A percentile compares a stretch with the other conserved stretches of the same genome.
These are phyloP conservation scores for Spialia ferax DNA, from an alignment of 2,888 invertebrate genomes.

Conservation along the genomic window DNA sequence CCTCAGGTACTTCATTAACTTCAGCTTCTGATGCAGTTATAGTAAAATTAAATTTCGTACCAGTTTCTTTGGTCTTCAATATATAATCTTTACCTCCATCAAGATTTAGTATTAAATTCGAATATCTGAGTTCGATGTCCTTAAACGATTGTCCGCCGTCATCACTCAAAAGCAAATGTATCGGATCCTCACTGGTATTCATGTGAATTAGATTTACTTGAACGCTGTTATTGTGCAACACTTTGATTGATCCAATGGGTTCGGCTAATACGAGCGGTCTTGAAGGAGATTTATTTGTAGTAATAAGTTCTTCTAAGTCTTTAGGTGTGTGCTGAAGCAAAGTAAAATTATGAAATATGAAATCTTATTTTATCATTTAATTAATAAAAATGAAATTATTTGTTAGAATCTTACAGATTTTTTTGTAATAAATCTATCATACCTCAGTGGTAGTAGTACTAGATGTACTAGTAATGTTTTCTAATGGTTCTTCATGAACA, in stretches of 20 bases:
- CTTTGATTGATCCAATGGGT: slow-evolving; percentile 79
- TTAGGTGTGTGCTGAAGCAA: slow-evolving; percentile 50
- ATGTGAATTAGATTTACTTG: slow-evolving; percentile 76
- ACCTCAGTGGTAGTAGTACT: slow-evolving; percentile 40
- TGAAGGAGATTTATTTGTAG: slow-evolving; percentile 49
- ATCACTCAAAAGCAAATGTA: slow-evolving; percentile 73
- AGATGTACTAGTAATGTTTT: slow-evolving; percentile 62
- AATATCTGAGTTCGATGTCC: slow-evolving; percentile 72
- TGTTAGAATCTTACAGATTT: too few relatives aligned
- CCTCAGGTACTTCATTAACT: slow-evolving; percentile 53
- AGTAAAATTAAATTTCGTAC: slow-evolving; percentile 79
- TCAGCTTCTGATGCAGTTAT: slow-evolving; percentile 63
- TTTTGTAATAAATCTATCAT: neutral
- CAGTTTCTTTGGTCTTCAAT: slow-evolving; percentile 79
- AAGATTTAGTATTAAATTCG: slow-evolving; percentile 74
- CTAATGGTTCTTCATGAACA: slow-evolving; percentile 88
- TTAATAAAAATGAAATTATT: too few relatives aligned
- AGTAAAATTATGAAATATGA: neutral
- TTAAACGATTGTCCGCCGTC: slow-evolving; percentile 72
- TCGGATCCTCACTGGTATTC: slow-evolving; percentile 70
- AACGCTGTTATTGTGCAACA: slow-evolving; percentile 79
- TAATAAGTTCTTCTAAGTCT: slow-evolving; percentile 53
- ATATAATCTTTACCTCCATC: slow-evolving; percentile 78
- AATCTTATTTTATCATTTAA: too few relatives aligned
- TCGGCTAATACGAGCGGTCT: slow-evolving; percentile 68